Percentiles rank a stretch among this genome's conserved stretches.
phyloP scores from a whole-genome alignment of 2,797 vertebrate species.

The Epinephelus malabaricus region DNA sequence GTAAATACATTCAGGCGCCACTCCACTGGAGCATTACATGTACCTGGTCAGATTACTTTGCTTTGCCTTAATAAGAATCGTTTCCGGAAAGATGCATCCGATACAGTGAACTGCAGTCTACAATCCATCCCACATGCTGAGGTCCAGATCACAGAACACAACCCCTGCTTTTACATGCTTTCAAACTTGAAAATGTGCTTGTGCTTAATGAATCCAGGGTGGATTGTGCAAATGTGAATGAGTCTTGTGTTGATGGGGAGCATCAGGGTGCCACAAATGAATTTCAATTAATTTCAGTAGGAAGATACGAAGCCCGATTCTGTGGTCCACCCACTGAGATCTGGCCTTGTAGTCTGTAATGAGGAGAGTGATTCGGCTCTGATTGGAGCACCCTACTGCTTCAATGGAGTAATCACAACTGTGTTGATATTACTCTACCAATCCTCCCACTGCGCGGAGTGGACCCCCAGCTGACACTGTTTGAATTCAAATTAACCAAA shows the following conservation, averaged over 20 bases:
- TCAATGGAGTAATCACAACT: slow-evolving; percentile 77
- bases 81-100: not conserved
- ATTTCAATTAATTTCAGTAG: slow-evolving; percentile 74
- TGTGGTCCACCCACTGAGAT: slow-evolving; percentile 74
- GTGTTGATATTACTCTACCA: slow-evolving; percentile 76
- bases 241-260: slow-evolving; percentile 62
- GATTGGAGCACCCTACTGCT: slow-evolving; percentile 76
- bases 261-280: slow-evolving; percentile 70
- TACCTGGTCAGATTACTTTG: slow-evolving; percentile 17
- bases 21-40: slow-evolving; percentile 5
- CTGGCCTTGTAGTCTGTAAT: slow-evolving; percentile 74
- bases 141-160: slow-evolving; percentile 11
- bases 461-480: slow-evolving; percentile 71
- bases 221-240: slow-evolving; percentile 50
- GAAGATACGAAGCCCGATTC: slow-evolving; percentile 63
- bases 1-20: not conserved
- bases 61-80: not conserved
- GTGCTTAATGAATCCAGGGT: slow-evolving; percentile 35
- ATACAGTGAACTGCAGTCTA: not conserved
- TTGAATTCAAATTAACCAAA: slow-evolving; percentile 78
- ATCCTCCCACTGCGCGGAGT: slow-evolving; percentile 65
- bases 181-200: slow-evolving; percentile 33
- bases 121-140: not conserved
- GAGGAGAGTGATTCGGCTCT: slow-evolving; percentile 72
- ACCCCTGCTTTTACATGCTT: slow-evolving; percentile 24